Conservation (phyloP, 2,888 invertebrate species). For the Oligia strigilis region DNA sequence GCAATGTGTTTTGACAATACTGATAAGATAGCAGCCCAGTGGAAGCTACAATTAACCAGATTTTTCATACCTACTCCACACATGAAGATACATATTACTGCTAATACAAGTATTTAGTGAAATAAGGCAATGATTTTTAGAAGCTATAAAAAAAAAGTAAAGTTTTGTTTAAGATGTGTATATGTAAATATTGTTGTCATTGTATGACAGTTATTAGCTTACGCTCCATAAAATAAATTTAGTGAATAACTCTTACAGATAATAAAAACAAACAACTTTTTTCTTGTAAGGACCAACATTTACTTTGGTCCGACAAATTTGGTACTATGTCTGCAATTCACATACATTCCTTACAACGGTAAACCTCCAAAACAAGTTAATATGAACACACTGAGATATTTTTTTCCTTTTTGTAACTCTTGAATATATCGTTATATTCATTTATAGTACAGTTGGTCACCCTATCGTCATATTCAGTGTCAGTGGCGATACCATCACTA, state of each 20-base stretch:
- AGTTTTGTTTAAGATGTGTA: not conserved
- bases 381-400: not conserved
- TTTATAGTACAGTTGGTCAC: conserved; percentile 41
- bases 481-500: conserved; percentile 75
- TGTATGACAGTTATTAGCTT: not conserved
- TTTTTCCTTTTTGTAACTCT: not conserved
- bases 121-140: not conserved
- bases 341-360: not conserved
- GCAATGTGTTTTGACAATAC: conserved; percentile 45
- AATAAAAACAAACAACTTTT: not conserved
- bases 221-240: not conserved
- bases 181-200: not conserved
- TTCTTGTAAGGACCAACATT: not conserved
- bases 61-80: conserved; percentile 5
- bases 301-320: not conserved
- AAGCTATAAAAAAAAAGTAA: too few relatives aligned
- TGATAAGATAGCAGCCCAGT: conserved; percentile 64
- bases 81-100: conserved; percentile 9
- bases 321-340: not conserved
- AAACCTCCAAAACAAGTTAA: not conserved
- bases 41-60: conserved; percentile 28
- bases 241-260: not conserved
- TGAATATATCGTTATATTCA: not conserved
- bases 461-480: conserved; percentile 58
- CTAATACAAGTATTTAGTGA: not conserved